A percentile compares a stretch with the other conserved stretches of the same genome.
Conservation (phyloP, 1,140 invertebrate genomes). For the Drosophila neocordata region DNA sequence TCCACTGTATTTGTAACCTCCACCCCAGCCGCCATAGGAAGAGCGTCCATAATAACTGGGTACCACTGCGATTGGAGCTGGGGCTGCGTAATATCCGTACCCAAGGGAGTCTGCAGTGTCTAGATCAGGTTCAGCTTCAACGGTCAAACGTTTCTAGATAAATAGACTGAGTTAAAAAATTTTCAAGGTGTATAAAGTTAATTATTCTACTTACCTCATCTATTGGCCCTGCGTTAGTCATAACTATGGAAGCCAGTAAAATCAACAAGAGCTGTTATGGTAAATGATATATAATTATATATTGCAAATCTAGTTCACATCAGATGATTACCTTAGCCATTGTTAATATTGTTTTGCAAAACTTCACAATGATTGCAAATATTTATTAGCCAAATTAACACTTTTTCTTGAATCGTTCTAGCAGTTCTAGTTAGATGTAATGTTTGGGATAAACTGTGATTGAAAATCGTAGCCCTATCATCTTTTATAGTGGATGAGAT, state of each 20-base stretch:
- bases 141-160: background rate
- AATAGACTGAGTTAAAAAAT: background rate
- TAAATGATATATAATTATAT: conserved; percentile 5
- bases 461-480: conserved; percentile 23
- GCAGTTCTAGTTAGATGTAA: conserved; percentile 40
- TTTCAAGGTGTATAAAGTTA: background rate
- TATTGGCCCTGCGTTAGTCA: conserved; percentile 21
- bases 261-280: conserved; percentile 37
- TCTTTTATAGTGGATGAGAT: conserved; percentile 65
- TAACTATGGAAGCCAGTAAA: conserved; percentile 15
- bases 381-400: conserved; percentile 52
- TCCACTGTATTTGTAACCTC: conserved; percentile 55
- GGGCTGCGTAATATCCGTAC: conserved; percentile 52
- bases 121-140: conserved; percentile 23
- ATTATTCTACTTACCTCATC: background rate
- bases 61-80: conserved; percentile 20
- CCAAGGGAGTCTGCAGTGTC: conserved; percentile 53
- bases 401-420: conserved; percentile 33
- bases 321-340: conserved; percentile 54
- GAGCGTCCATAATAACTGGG: background rate
- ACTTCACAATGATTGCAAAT: conserved; percentile 34
- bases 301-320: conserved; percentile 1
- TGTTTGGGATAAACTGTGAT: conserved; percentile 60
- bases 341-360: conserved; percentile 54
- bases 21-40: conserved; percentile 49